phyloP scores from a whole-genome alignment of 2,888 invertebrate genomes.

The Nezara viridula region DNA sequence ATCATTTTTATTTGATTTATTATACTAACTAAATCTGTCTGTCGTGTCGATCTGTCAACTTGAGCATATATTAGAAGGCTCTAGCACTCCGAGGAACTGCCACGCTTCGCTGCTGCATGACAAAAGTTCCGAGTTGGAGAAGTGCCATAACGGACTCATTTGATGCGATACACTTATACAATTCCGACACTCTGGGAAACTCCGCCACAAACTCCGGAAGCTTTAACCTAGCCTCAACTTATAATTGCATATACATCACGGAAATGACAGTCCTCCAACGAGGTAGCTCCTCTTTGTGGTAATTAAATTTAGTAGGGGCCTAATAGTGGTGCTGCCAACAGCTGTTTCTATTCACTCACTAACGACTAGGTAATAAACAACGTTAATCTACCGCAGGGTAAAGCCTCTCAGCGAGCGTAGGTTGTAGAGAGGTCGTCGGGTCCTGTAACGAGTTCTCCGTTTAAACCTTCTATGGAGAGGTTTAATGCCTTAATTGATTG shows the following conservation, averaged over 20 bases:
- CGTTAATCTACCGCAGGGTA: background rate
- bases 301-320: slow-evolving; percentile 23
- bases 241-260: slow-evolving; percentile 55
- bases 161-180: slow-evolving; percentile 41
- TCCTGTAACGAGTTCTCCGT: background rate
- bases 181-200: background rate
- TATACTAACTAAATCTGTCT: background rate
- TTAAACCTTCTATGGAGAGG: background rate
- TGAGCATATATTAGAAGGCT: background rate
- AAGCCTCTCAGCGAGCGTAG: background rate
- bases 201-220: background rate
- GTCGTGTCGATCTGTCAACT: background rate
- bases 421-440: background rate
- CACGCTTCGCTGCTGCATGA: background rate
- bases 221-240: slow-evolving; percentile 31
- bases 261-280: slow-evolving; percentile 21
- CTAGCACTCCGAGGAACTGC: background rate
- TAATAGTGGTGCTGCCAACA: background rate
- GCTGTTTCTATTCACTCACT: slow-evolving; percentile 43
- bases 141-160: slow-evolving; percentile 27
- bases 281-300: slow-evolving; percentile 9
- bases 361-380: slow-evolving; percentile 33
- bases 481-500: background rate
- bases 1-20: too few relatives aligned
- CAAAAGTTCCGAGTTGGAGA: slow-evolving; percentile 9